phyloP scores from a whole-genome alignment of 35 echinoderm and acorn worm species.

The Ptychodera flava region DNA sequence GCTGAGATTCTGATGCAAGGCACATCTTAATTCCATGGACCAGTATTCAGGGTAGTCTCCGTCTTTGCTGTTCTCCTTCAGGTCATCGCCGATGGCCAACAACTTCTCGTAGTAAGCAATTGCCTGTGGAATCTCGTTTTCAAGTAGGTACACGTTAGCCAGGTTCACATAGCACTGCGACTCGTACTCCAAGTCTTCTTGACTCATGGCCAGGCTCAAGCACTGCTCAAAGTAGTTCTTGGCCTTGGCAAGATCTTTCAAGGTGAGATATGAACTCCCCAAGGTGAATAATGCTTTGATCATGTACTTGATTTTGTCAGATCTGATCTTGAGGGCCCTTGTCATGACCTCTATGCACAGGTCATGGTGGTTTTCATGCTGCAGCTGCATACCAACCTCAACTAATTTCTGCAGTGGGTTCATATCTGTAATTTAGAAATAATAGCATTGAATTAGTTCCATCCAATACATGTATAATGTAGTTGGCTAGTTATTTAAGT shows the following conservation, averaged over 20 bases:
- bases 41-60: background rate
- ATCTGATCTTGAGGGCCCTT: conserved; percentile 50
- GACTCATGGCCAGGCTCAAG: conserved; percentile 35
- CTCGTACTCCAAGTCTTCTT: conserved; percentile 45
- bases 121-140: conserved; percentile 45
- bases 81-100: conserved; percentile 53
- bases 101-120: conserved; percentile 72
- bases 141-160: conserved; percentile 44
- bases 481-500: too few relatives aligned
- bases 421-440: conserved; percentile 19
- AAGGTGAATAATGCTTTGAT: conserved; percentile 44
- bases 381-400: conserved; percentile 40
- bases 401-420: conserved; percentile 52
- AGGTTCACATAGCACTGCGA: conserved; percentile 54
- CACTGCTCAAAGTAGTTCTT: conserved; percentile 63
- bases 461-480: too few relatives aligned
- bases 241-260: conserved; percentile 37
- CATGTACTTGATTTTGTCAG: conserved; percentile 14
- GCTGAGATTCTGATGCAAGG: conserved; percentile 63
- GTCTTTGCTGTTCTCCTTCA: conserved; percentile 4
- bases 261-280: conserved; percentile 23
- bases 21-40: conserved; percentile 9
- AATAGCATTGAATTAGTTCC: too few relatives aligned
- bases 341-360: conserved; percentile 65
- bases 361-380: conserved; percentile 29